Conservation (phyloP, 2,888 invertebrate species). For the Campoplex capitator region DNA sequence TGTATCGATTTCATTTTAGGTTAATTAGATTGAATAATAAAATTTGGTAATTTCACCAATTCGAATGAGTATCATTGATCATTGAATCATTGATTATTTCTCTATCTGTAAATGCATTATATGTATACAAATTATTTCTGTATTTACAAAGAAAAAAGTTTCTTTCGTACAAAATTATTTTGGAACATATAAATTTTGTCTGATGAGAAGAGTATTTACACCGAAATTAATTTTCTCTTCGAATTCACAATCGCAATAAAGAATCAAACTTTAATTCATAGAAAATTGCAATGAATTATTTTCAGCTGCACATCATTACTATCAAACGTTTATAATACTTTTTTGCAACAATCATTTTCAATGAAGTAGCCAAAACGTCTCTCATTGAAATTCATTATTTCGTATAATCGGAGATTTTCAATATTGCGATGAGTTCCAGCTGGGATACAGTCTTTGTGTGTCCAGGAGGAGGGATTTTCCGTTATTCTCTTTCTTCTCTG, state of each 20-base stretch:
- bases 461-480: conserved; percentile 1
- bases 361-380: neutral
- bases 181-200: no score
- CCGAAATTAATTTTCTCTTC: neutral
- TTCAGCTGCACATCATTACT: neutral
- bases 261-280: neutral
- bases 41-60: no score
- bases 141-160: no score
- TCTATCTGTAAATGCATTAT: no score
- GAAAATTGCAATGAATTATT: neutral
- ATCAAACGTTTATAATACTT: neutral
- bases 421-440: neutral
- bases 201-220: neutral
- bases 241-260: neutral
- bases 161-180: no score
- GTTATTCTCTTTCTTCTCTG: conserved; percentile 11
- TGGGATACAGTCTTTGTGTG: neutral
- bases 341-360: no score
- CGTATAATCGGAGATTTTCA: neutral
- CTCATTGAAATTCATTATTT: neutral
- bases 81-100: no score
- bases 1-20: neutral
- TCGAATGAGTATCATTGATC: no score
- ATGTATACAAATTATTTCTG: no score
- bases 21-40: no score